These are phyloP conservation scores for Sorex maritimensis DNA, from an alignment of 2,797 vertebrate species.

Conservation along the genomic window DNA sequence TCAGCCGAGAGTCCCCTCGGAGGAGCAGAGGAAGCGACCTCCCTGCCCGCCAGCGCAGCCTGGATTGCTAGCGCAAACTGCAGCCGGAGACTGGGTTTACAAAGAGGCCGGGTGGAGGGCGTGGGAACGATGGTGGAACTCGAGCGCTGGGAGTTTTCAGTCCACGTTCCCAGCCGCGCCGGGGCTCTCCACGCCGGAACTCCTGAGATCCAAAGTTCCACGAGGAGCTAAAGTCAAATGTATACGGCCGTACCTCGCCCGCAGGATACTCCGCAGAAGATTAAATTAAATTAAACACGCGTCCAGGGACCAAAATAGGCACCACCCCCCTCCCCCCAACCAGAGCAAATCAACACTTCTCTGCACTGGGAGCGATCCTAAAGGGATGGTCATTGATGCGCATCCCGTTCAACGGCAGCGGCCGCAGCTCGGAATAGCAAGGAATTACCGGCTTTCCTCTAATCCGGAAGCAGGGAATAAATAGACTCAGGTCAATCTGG, in stretches of 20 bases:
- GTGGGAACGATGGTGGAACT: background rate
- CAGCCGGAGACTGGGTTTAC: background rate
- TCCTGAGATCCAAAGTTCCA: background rate
- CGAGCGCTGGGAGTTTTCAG: background rate
- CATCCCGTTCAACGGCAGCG: conserved; percentile 23
- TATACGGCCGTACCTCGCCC: background rate
- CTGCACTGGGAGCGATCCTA: background rate
- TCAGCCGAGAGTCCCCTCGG: background rate
- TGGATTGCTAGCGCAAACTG: background rate
- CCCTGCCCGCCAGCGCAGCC: background rate
- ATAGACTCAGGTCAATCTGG: conserved; percentile 17
- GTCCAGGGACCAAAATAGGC: conserved; percentile 78
- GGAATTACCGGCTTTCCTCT: conserved; percentile 53
- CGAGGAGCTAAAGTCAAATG: conserved; percentile 57
- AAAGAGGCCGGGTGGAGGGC: background rate
- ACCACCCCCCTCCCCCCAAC: background rate
- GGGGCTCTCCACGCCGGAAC: background rate
- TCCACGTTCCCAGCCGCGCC: background rate
- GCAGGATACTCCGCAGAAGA: conserved; percentile 77
- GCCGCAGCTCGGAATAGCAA: background rate
- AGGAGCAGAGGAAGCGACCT: background rate
- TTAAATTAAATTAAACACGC: conserved; percentile 84
- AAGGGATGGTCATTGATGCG: conserved; percentile 6
- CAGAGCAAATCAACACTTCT: conserved; percentile 52
- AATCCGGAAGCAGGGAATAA: conserved; percentile 76